Percentiles rank a stretch among this genome's conserved stretches.
Evolutionary conservation across 2,888 invertebrate genomes (phyloP).

Genomic region (Arctia plantaginis): DNA sequence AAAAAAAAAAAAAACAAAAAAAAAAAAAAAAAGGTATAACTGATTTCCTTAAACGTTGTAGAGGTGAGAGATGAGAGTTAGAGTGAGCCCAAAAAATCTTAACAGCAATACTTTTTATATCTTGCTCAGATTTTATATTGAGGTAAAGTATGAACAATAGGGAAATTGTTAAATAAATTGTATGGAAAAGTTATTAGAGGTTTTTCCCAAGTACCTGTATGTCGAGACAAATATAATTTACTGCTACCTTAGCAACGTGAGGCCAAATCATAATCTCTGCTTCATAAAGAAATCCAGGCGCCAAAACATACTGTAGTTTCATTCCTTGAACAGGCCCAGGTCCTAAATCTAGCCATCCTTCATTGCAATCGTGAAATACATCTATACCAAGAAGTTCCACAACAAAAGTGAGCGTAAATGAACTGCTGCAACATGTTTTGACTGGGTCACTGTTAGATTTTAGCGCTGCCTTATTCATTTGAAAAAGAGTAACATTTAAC

Average conservation of each 20-base stretch:
- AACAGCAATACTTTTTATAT: too few species aligned
- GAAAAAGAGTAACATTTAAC: not conserved
- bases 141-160: too few species aligned
- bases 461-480: constrained; percentile 7
- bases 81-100: too few species aligned
- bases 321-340: constrained; percentile 62
- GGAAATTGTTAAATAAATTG: too few species aligned
- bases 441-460: not conserved
- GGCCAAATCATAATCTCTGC: constrained; percentile 77
- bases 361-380: constrained; percentile 71
- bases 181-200: too few species aligned
- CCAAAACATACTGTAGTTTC: constrained; percentile 72
- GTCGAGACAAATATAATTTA: not conserved
- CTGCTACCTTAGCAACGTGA: constrained; percentile 72
- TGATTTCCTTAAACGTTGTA: too few species aligned
- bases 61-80: too few species aligned
- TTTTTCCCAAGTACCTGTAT: not conserved
- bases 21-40: too few species aligned
- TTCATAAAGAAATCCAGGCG: constrained; percentile 69
- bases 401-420: constrained; percentile 74
- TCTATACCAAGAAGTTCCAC: constrained; percentile 71
- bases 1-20: too few species aligned
- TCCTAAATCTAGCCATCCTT: constrained; percentile 71
- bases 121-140: too few species aligned
- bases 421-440: constrained; percentile 47